Conservation (phyloP, 2,888 invertebrate genomes). For the Drosophila antonietae region DNA sequence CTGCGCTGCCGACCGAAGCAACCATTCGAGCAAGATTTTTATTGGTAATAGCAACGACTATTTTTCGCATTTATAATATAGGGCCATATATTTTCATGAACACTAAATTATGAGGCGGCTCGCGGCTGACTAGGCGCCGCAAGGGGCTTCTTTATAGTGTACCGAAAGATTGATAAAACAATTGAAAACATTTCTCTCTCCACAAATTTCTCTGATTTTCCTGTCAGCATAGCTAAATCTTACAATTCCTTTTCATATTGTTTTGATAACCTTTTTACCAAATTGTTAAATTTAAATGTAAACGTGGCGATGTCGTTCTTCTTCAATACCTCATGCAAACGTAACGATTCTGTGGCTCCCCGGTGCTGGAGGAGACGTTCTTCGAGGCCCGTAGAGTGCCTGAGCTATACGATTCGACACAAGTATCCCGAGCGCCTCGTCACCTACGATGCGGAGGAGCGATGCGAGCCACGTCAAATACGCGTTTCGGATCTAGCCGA, state of each 20-base stretch:
- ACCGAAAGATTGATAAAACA: slow-evolving; percentile 36
- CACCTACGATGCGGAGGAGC: slow-evolving; percentile 63
- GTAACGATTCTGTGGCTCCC: no score
- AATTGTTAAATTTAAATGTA: slow-evolving; percentile 37
- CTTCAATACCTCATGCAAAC: not conserved
- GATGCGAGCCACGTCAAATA: slow-evolving; percentile 51
- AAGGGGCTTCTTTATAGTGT: slow-evolving; percentile 8
- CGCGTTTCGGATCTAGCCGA: slow-evolving; percentile 40
- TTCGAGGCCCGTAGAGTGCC: not conserved
- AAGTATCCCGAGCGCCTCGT: slow-evolving; percentile 54
- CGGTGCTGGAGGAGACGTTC: not conserved
- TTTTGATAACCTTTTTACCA: slow-evolving; percentile 38
- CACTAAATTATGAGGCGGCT: slow-evolving; percentile 68
- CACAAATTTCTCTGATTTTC: not conserved
- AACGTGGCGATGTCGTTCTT: not conserved
- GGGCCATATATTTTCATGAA: slow-evolving; percentile 75
- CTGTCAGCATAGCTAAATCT: slow-evolving; percentile 20
- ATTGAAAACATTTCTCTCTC: slow-evolving; percentile 15
- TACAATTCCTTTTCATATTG: not conserved
- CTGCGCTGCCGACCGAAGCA: slow-evolving; percentile 1
- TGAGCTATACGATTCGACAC: slow-evolving; percentile 48
- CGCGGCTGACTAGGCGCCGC: slow-evolving; percentile 56
- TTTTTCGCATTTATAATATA: slow-evolving; percentile 78
- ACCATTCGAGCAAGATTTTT: slow-evolving; percentile 46
- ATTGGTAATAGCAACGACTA: slow-evolving; percentile 64